These are phyloP conservation scores for Drosophila parthenogenetica DNA, from an alignment of 2,888 invertebrate genomes.

Conservation along the genomic window DNA sequence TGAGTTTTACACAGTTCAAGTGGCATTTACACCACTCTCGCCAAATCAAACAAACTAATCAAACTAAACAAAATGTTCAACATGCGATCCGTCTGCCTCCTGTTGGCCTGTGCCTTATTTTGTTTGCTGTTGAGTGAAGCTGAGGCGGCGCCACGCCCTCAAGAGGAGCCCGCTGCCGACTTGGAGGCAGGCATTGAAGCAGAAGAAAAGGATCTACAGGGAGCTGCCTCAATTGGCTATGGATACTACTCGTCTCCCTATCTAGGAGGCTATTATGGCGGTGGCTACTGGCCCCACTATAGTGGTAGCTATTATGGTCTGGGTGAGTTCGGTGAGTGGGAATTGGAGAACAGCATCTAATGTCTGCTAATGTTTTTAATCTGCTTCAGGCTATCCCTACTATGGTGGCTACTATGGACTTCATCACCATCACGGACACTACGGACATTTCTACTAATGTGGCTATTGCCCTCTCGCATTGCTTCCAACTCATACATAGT, in stretches of 20 bases:
- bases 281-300: constrained; percentile 73
- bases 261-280: constrained; percentile 70
- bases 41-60: constrained; percentile 11
- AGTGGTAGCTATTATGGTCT: constrained; percentile 75
- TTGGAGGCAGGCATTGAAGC: constrained; percentile 69
- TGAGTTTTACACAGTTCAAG: constrained; percentile 62
- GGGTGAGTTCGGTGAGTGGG: constrained; percentile 63
- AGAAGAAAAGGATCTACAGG: constrained; percentile 81
- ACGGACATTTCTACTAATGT: constrained; percentile 77
- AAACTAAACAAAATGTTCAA: constrained; percentile 64
- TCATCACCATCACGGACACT: constrained; percentile 71
- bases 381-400: constrained; percentile 68
- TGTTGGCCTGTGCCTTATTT: constrained; percentile 59
- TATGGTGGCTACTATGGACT: constrained; percentile 81
- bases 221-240: constrained; percentile 81
- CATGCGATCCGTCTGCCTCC: constrained; percentile 49
- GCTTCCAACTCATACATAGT: constrained; percentile 22
- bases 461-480: constrained; percentile 6
- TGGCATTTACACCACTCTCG: constrained; percentile 64
- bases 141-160: constrained; percentile 65
- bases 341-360: not conserved
- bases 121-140: constrained; percentile 44
- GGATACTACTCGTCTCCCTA: constrained; percentile 83
- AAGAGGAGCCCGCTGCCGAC: constrained; percentile 68
- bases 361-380: not conserved